phyloP scores from a whole-genome alignment of 2,888 invertebrate species.

The Mayetiola destructor region DNA sequence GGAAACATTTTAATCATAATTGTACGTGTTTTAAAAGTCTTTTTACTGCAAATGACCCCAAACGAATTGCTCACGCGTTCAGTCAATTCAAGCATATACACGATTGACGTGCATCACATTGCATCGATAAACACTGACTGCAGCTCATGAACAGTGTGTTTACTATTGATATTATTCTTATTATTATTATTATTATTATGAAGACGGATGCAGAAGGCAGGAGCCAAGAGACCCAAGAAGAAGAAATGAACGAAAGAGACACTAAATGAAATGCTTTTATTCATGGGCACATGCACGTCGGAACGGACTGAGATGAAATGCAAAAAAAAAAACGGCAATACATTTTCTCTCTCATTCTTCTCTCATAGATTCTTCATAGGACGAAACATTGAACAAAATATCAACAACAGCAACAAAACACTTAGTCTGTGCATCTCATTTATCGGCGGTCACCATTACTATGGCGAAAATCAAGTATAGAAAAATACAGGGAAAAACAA shows the following conservation, averaged over 20 bases:
- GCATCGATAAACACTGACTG: not conserved
- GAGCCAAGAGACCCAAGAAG: not conserved
- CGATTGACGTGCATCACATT: slow-evolving; percentile 10
- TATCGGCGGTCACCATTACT: too few relatives aligned
- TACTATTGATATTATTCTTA: too few relatives aligned
- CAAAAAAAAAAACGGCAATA: too few relatives aligned
- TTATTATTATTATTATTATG: not conserved
- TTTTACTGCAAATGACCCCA: not conserved
- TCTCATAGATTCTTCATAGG: too few relatives aligned
- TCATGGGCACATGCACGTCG: too few relatives aligned
- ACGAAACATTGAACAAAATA: too few relatives aligned
- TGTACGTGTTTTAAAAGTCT: slow-evolving; percentile 3
- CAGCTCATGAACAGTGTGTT: not conserved
- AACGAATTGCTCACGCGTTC: not conserved
- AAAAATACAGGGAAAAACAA: not conserved
- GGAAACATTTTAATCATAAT: slow-evolving; percentile 12
- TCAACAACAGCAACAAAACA: too few relatives aligned
- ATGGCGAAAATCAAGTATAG: not conserved
- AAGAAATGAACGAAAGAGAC: too few relatives aligned
- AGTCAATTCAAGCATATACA: not conserved
- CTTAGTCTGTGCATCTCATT: too few relatives aligned
- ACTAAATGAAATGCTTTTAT: too few relatives aligned
- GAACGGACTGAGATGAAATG: too few relatives aligned
- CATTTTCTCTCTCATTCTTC: too few relatives aligned
- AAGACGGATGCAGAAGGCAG: not conserved